Conservation (phyloP, 2,797 vertebrate species). For the Lacerta bilineata region DNA sequence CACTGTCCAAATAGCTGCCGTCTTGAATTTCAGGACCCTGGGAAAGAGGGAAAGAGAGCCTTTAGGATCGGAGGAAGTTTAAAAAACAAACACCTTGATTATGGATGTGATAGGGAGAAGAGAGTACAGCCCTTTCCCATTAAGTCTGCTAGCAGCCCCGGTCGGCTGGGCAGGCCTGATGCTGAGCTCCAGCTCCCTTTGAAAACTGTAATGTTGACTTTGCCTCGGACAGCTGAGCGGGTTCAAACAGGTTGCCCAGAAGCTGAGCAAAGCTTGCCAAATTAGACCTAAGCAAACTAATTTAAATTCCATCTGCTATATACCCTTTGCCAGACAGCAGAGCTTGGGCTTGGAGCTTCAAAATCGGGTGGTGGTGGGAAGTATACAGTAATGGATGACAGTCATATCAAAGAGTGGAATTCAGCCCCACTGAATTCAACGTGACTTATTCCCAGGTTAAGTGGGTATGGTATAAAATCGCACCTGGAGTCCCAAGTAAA, state of each 20-base stretch:
- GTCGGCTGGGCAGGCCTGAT: no score
- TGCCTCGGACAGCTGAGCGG: no score
- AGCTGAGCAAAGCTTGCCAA: background rate
- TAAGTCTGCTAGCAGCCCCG: no score
- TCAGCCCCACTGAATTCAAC: background rate
- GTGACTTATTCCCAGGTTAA: background rate
- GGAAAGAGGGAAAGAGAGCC: background rate
- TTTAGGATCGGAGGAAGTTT: background rate
- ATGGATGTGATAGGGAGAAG: no score
- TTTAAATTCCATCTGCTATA: background rate
- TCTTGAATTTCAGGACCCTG: constrained; percentile 82
- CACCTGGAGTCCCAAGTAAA: background rate
- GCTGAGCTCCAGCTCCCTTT: no score
- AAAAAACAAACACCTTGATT: background rate
- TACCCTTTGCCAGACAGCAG: background rate
- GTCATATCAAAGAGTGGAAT: background rate
- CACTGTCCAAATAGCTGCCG: constrained; percentile 84
- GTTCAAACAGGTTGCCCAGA: background rate
- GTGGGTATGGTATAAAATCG: no score
- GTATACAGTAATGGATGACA: no score
- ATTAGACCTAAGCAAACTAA: background rate
- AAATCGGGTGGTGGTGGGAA: no score
- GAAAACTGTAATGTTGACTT: no score
- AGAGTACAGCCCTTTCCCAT: no score
- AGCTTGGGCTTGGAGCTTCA: no score